A percentile compares a stretch with the other conserved stretches of the same genome.
These are phyloP conservation scores for Meloidogyne exigua DNA, from an alignment of 1,140 invertebrate species.

Conservation along the genomic window DNA sequence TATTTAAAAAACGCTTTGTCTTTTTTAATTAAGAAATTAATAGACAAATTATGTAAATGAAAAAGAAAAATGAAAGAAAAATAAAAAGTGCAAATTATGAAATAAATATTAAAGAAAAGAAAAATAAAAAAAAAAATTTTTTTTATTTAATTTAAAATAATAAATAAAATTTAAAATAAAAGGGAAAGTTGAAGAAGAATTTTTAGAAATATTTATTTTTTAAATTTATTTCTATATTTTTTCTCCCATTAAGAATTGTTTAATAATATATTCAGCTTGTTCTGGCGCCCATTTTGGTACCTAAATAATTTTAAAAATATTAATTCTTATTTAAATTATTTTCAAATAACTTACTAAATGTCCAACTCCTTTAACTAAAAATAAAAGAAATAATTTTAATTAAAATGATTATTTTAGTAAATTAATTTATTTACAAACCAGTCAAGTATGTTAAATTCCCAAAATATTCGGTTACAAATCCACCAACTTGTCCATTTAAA, in stretches of 20 bases:
- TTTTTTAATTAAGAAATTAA: too few species aligned
- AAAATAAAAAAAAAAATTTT: too few species aligned
- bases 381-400: neutral
- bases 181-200: too few species aligned
- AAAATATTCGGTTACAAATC: constrained; percentile 55
- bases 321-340: neutral
- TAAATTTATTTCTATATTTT: neutral
- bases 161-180: too few species aligned
- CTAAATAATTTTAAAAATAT: constrained; percentile 45
- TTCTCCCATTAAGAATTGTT: constrained; percentile 53
- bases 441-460: constrained; percentile 50
- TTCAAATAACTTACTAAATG: constrained; percentile 58
- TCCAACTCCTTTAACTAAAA: constrained; percentile 49
- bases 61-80: too few species aligned
- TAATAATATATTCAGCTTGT: constrained; percentile 65
- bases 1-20: too few species aligned
- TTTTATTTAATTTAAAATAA: too few species aligned
- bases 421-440: neutral
- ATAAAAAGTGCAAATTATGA: too few species aligned
- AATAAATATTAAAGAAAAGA: too few species aligned
- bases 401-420: neutral
- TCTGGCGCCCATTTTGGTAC: constrained; percentile 68
- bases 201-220: neutral
- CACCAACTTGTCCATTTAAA: constrained; percentile 51
- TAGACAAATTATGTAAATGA: too few species aligned